Conservation (phyloP, 1,140 invertebrate genomes). For the Gyrodactylus bullatarudis region DNA sequence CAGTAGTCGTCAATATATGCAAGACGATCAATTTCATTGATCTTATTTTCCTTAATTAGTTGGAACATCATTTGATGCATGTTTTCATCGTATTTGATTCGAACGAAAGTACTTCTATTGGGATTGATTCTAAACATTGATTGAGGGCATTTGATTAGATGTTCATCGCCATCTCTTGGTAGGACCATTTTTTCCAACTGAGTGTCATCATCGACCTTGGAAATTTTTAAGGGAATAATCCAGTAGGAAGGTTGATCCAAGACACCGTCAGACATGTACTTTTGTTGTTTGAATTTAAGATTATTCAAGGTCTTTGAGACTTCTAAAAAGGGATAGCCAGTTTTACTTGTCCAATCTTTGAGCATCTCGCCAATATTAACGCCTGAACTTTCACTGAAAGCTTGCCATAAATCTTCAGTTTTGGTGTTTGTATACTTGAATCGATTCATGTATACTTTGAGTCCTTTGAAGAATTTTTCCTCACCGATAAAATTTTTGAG, state of each 20-base stretch:
- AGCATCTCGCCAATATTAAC: slow-evolving; percentile 64
- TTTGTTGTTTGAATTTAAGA: neutral
- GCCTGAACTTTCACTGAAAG: slow-evolving; percentile 32
- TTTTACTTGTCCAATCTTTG: slow-evolving; percentile 67
- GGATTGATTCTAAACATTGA: neutral
- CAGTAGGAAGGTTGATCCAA: neutral
- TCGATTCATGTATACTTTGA: slow-evolving; percentile 12
- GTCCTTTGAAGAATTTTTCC: slow-evolving; percentile 7
- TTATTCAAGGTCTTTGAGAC: neutral
- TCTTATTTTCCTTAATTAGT: neutral
- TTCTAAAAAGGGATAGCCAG: slow-evolving; percentile 29
- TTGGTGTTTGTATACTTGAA: slow-evolving; percentile 46
- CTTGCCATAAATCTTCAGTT: slow-evolving; percentile 69
- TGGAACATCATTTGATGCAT: neutral
- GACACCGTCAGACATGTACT: neutral
- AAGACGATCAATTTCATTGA: neutral
- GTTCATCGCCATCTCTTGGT: neutral
- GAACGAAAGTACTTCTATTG: neutral
- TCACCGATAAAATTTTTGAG: slow-evolving; percentile 12
- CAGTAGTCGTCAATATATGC: neutral
- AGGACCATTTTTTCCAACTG: neutral
- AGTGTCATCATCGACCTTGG: neutral
- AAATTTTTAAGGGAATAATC: neutral
- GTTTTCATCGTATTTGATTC: neutral
- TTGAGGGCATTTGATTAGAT: neutral